Evolutionary conservation across 2,888 invertebrate genomes (phyloP).

Genomic region (Eledone cirrhosa): DNA sequence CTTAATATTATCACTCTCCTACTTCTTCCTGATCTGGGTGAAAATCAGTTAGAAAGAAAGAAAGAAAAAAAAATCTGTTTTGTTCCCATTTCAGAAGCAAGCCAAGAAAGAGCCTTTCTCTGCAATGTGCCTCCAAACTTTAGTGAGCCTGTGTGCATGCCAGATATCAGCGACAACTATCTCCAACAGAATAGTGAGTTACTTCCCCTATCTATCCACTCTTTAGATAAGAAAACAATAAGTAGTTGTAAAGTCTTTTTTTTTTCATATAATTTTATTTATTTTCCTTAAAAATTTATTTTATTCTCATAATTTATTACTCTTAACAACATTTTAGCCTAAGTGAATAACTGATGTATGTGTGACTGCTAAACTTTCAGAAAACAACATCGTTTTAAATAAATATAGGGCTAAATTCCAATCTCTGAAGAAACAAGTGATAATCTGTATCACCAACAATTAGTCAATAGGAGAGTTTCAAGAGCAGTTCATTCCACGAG

Average conservation of each 20-base stretch:
- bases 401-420: no score
- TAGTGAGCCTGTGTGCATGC: conserved; percentile 81
- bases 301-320: background rate
- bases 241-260: background rate
- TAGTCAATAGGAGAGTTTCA: no score
- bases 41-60: no score
- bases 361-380: no score
- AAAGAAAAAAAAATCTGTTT: background rate
- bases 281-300: background rate
- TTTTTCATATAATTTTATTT: background rate
- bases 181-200: conserved; percentile 37
- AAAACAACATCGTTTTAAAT: no score
- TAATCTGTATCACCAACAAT: no score
- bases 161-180: conserved; percentile 51
- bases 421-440: no score
- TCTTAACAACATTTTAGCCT: no score
- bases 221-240: conserved; percentile 15
- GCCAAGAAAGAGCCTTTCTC: conserved; percentile 77
- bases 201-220: conserved; percentile 20
- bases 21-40: conserved; percentile 1
- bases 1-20: conserved; percentile 5
- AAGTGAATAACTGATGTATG: no score
- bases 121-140: conserved; percentile 79
- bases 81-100: conserved; percentile 71
- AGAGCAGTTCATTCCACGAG: no score